Base-by-base conservation (phyloP, 2,113 vertebrate genomes). In the Lagenorhynchus albirostris region DNA sequence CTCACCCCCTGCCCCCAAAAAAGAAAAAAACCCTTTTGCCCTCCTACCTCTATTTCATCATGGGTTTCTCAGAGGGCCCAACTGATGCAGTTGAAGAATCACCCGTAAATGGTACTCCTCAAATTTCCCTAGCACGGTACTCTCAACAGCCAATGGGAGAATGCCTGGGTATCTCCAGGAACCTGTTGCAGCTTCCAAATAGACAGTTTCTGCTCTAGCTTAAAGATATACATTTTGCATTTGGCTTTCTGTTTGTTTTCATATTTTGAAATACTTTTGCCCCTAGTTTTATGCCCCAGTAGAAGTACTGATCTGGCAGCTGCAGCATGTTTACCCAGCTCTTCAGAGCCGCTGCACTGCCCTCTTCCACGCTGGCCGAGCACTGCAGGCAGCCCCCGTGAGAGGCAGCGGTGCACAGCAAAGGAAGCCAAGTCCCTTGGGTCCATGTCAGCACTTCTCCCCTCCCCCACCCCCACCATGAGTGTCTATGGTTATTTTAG, bases 401-500 rank as follows among this genome's bases (percentile, higher is more conserved):
- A 76, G 33, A 65, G 53, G 31, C 89, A 47, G 29, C 21, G 18
- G 8, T 14, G n/a, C 8, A 14, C 23, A 83, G 7, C 74, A 58
- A 47, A 71, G 41, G 47, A 80, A 84, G 33, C 33, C 31, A 38
- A 63, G 21, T 20, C n/a, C 41, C 55, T 58, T 33, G 4, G 15
- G 58, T 94, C 83, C 41, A 6, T 62, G 2, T 65, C 87, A 60
- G 82, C 89, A 82, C 68, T 85, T 83, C 86, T 67, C 29, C 41
- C 58, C 63, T 58, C 33, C 36, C 41, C 26, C 11, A 36, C 58
- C 47, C 36, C 68, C 63, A 58, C 53, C n/a, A 20, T 25, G 36
- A 96, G 80, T 36, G 41, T 44, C 60, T 91, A 2, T n/a, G 90
- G 79, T 87, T 93, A 70, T 95, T 97, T 96, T 80, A 95, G 71